Conservation (phyloP, 2,113 vertebrate species). For the Platichthys stellatus region DNA sequence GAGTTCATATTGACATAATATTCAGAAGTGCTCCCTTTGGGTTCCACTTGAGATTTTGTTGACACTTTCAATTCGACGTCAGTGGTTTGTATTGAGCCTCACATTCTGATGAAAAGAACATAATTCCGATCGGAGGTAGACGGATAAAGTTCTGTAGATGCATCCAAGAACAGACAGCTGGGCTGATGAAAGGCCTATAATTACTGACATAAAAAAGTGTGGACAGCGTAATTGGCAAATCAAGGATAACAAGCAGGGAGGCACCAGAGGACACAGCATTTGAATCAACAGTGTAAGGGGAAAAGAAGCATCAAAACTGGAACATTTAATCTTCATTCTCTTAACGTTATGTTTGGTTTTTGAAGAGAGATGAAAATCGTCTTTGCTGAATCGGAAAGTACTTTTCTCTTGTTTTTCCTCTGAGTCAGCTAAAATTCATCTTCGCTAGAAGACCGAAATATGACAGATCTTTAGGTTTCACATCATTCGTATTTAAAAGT, state of each 20-base stretch:
- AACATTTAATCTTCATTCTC: constrained; percentile 10
- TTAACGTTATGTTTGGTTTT: constrained; percentile 15
- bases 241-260: constrained; percentile 64
- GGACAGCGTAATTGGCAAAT: constrained; percentile 75
- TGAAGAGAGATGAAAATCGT: constrained; percentile 10
- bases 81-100: not conserved
- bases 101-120: constrained; percentile 18
- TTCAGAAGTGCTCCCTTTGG: not conserved
- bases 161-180: constrained; percentile 59
- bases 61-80: not conserved
- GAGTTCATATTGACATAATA: not conserved
- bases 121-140: constrained; percentile 30
- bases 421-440: not conserved
- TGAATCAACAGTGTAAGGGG: constrained; percentile 18
- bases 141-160: constrained; percentile 33
- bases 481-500: constrained; percentile 6
- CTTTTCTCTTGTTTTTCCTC: not conserved
- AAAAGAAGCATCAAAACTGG: constrained; percentile 16
- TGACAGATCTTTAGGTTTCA: not conserved
- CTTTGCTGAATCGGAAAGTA: not conserved
- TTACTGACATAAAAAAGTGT: constrained; percentile 66
- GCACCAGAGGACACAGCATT: constrained; percentile 47
- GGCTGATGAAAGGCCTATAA: constrained; percentile 69
- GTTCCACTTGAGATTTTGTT: not conserved
- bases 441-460: not conserved